These are phyloP conservation scores for Leptinotarsa lineolata DNA, from an alignment of 1,140 invertebrate species.

Conservation along the genomic window DNA sequence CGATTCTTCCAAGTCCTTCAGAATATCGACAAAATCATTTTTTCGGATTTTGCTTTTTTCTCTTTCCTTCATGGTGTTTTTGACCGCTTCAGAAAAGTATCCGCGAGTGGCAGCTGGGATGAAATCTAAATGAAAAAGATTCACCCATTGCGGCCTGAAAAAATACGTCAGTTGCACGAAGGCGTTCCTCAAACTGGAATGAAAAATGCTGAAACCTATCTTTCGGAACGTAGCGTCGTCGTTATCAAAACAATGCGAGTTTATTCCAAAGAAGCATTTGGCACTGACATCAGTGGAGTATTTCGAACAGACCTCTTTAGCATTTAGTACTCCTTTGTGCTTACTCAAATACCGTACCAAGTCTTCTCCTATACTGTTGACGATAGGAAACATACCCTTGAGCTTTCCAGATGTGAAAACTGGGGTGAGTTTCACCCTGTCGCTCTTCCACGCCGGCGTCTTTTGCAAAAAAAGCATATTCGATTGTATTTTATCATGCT, in stretches of 20 bases:
- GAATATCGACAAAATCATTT: conserved; percentile 27
- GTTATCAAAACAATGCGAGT: conserved; percentile 54
- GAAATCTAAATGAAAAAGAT: conserved; percentile 2
- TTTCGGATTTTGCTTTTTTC: not conserved
- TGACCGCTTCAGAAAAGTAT: not conserved
- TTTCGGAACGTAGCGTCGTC: conserved; percentile 53
- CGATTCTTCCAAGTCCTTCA: conserved; percentile 8
- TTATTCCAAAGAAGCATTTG: conserved; percentile 57
- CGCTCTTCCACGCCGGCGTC: conserved; percentile 52
- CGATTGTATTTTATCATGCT: conserved; percentile 57
- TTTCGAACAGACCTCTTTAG: conserved; percentile 48
- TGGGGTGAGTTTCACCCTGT: conserved; percentile 53
- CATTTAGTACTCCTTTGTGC: conserved; percentile 34
- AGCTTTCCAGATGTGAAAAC: conserved; percentile 56
- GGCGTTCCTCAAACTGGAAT: conserved; percentile 23
- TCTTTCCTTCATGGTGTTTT: not conserved
- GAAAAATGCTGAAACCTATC: conserved; percentile 36
- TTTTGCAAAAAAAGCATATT: conserved; percentile 49
- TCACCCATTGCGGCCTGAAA: conserved; percentile 8
- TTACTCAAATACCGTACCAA: conserved; percentile 40
- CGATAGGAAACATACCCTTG: conserved; percentile 55
- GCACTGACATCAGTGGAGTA: conserved; percentile 61
- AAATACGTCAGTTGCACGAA: conserved; percentile 11
- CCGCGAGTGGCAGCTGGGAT: not conserved
- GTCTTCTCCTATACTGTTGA: conserved; percentile 40